Conservation (phyloP, 1,140 invertebrate species). For the Aricia agestis region DNA sequence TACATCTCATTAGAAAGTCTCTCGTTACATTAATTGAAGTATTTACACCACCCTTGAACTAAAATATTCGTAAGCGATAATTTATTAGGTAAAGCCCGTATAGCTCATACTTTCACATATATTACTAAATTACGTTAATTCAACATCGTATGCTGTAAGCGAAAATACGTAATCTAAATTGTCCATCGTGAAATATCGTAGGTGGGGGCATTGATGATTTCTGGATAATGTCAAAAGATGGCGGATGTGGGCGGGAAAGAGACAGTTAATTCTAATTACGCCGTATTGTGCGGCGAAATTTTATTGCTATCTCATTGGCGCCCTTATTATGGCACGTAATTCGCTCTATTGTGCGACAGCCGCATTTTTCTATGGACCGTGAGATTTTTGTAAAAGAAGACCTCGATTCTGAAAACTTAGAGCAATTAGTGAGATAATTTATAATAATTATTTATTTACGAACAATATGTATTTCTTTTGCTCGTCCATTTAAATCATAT, state of each 20-base stretch:
- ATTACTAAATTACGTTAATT: too few species aligned
- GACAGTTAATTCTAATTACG: constrained; percentile 75
- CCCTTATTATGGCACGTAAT: constrained; percentile 66
- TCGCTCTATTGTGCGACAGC: constrained; percentile 58
- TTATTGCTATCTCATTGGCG: constrained; percentile 74
- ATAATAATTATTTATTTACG: not conserved
- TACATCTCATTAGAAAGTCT: too few species aligned
- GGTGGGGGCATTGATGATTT: constrained; percentile 22
- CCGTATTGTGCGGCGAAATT: constrained; percentile 67
- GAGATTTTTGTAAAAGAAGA: constrained; percentile 55
- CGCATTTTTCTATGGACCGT: constrained; percentile 62
- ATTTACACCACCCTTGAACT: too few species aligned
- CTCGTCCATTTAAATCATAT: too few species aligned
- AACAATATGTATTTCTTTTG: too few species aligned
- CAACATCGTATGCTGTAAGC: too few species aligned
- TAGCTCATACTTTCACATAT: too few species aligned
- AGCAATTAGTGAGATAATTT: constrained; percentile 20
- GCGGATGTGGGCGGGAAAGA: constrained; percentile 66
- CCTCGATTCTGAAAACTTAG: constrained; percentile 34
- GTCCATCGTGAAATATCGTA: not conserved
- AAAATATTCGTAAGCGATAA: too few species aligned
- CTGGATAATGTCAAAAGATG: constrained; percentile 53
- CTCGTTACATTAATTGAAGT: too few species aligned
- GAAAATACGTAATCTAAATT: not conserved
- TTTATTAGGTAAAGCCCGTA: too few species aligned